Base-by-base conservation (phyloP, 2,888 invertebrate species). In the Stomorhina lunata region DNA sequence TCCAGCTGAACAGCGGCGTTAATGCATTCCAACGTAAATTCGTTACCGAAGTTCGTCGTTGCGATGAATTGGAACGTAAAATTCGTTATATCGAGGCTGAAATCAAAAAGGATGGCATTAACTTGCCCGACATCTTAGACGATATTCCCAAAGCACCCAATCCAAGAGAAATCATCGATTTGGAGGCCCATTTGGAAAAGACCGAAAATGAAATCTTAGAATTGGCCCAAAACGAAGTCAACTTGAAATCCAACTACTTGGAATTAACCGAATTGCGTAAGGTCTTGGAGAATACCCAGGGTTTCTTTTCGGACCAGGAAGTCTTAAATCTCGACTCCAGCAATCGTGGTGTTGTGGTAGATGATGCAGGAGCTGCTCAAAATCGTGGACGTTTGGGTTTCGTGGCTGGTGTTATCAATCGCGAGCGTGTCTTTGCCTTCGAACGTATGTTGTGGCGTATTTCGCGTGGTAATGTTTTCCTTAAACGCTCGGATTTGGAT, bases 131-230 rank as follows among this genome's bases (percentile, higher is more conserved):
- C 84, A 93, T 94, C 34, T 92, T 93, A 10, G 95, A 95, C 57
- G 92, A 93, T 78, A 90, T 92, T 72, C 95, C 96, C 9, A 93
- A 94, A 83, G 95, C 95, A 2, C 95, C 96, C 1, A 94, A 94
- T 87, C 95, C 95, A 20, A 92, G 95, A 72, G 96, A 96, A 90
- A 95, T 96, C 91, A 95, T 96, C 83, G 96, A 97, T 85, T 88
- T 92, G 71, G 91, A 96, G 95, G 96, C 96, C 1, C 97, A 97
- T 86, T 94, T 99, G 89, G 99, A 99, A 91, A 98, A 98, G 92
- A 96, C 98, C 57, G 99, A 99, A 92, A 96, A 96, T 86, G 99
- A 99, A 92, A 95, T 99, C 86, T 93, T 97, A 77, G 99, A 99
- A 92, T 93, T 99, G 85, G 97, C 97, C 81, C 96, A 97, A 90